Evolutionary conservation across 92 coral and sea anemone species (phyloP).

Genomic region (Umimayanthus chanpuru): DNA sequence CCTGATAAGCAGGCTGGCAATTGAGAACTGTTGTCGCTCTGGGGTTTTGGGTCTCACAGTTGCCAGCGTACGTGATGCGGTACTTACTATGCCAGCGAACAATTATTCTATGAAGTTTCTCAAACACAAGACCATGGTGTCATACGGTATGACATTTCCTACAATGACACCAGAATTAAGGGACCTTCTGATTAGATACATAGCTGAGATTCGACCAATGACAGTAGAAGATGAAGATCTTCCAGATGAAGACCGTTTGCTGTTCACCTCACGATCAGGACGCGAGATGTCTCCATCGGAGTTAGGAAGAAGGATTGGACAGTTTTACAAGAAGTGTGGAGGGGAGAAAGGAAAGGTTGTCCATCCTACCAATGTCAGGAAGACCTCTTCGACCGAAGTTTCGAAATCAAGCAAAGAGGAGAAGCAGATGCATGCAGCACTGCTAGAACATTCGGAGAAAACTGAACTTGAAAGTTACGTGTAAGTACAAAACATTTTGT

Average conservation of each 20-base stretch:
- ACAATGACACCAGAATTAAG: conserved; percentile 6
- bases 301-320: conserved; percentile 7
- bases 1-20: conserved; percentile 4
- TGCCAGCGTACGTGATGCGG: background rate
- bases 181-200: background rate
- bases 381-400: conserved; percentile 16
- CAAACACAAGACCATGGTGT: conserved; percentile 1
- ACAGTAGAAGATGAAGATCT: background rate
- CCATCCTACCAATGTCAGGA: conserved; percentile 10
- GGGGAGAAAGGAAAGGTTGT: conserved; percentile 1
- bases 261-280: conserved; percentile 14
- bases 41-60: conserved; percentile 1
- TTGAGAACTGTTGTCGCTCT: conserved; percentile 8
- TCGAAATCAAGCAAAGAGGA: background rate
- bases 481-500: conserved; percentile 4
- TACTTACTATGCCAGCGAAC: background rate
- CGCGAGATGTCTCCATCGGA: conserved; percentile 4
- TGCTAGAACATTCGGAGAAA: conserved; percentile 5
- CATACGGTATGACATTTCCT: conserved; percentile 2
- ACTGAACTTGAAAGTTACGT: conserved; percentile 2
- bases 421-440: conserved; percentile 21
- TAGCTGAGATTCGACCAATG: conserved; percentile 2
- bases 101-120: conserved; percentile 1
- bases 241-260: background rate
- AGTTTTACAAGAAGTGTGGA: conserved; percentile 6